A percentile compares a stretch with the other conserved stretches of the same genome.
These are phyloP conservation scores for Sicus ferrugineus DNA, from an alignment of 2,888 invertebrate species.

Conservation along the genomic window DNA sequence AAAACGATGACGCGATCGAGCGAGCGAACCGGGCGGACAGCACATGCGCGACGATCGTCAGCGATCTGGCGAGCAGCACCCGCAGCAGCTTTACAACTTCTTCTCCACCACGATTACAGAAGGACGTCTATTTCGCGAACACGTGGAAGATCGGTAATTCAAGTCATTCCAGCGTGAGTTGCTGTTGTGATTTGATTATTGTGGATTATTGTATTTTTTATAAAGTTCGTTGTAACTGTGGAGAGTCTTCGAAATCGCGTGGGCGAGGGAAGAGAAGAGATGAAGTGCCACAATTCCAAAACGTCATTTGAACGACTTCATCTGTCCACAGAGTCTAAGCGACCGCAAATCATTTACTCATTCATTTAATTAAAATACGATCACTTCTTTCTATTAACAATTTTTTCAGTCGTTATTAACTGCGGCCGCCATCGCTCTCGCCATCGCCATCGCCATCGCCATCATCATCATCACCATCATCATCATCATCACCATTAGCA, in stretches of 20 bases:
- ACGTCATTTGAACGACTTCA: neutral
- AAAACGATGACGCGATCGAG: slow-evolving; percentile 8
- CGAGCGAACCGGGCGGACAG: slow-evolving; percentile 17
- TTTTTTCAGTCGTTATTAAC: neutral
- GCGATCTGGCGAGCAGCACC: slow-evolving; percentile 7
- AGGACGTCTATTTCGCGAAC: neutral
- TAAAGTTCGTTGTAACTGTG: neutral
- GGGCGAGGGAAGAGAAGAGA: too few relatives aligned
- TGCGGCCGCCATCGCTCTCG: slow-evolving; percentile 33
- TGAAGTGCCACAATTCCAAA: too few relatives aligned
- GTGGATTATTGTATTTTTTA: too few relatives aligned
- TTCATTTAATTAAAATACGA: neutral
- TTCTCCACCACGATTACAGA: slow-evolving; percentile 8
- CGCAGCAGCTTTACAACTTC: slow-evolving; percentile 1
- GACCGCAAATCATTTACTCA: neutral
- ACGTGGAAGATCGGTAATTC: slow-evolving; percentile 19
- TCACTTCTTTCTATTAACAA: neutral
- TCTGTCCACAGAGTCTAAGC: neutral
- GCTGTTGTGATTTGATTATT: neutral
- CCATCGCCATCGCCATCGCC: slow-evolving; percentile 41
- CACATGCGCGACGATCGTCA: slow-evolving; percentile 26
- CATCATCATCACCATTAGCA: neutral
- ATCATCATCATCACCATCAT: slow-evolving; percentile 30
- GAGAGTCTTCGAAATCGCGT: too few relatives aligned
- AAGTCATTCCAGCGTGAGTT: slow-evolving; percentile 1